Evolutionary conservation across 2,113 vertebrate species (phyloP).

Genomic region (Brienomyrus longianalis): DNA sequence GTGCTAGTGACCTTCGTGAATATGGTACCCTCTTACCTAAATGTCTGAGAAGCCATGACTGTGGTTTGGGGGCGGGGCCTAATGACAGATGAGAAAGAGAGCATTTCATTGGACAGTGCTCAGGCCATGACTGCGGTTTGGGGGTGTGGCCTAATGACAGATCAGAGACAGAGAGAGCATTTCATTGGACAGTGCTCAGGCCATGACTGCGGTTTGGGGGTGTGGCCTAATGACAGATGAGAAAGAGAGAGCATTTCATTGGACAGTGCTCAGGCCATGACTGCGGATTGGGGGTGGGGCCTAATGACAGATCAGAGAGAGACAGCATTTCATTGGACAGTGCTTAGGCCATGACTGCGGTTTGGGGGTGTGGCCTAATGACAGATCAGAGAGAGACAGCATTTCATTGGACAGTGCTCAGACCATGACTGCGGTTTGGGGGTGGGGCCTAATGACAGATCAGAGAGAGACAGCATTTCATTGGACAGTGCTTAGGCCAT

Average conservation of each 20-base stretch:
- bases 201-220: neutral
- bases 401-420: too few relatives aligned
- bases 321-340: neutral
- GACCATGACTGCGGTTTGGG: neutral
- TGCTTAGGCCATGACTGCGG: neutral
- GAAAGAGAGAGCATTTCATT: neutral
- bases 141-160: neutral
- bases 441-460: neutral
- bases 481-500: neutral
- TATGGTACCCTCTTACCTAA: neutral
- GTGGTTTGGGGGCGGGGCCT: neutral
- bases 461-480: neutral
- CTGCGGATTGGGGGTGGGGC: too few relatives aligned
- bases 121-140: neutral
- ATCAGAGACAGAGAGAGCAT: neutral
- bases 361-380: too few relatives aligned
- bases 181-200: too few relatives aligned
- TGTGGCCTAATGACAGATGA: neutral
- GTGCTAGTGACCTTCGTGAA: neutral
- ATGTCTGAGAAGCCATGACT: neutral
- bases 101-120: too few relatives aligned
- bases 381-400: neutral
- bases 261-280: neutral
- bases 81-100: neutral
- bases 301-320: too few relatives aligned